These are phyloP conservation scores for Jacana jacana DNA, from an alignment of 2,113 vertebrate genomes.

Conservation along the genomic window DNA sequence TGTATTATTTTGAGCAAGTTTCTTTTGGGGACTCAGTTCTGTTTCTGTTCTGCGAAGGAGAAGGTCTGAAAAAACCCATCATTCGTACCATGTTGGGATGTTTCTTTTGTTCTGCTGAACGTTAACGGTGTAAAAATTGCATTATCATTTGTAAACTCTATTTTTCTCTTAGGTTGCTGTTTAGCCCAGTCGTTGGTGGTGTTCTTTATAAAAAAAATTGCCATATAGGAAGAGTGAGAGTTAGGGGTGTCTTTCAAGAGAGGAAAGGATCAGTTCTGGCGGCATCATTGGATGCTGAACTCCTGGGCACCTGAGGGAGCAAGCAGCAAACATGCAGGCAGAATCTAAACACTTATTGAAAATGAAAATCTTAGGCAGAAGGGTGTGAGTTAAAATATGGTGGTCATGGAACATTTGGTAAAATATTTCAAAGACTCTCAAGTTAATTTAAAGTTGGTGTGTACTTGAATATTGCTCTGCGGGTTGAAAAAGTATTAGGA, in stretches of 20 bases:
- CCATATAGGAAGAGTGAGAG: background rate
- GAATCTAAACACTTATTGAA: background rate
- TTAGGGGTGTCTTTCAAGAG: background rate
- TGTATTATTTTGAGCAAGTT: background rate
- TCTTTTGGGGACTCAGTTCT: background rate
- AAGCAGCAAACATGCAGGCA: background rate
- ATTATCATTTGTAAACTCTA: background rate
- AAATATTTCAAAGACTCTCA: background rate
- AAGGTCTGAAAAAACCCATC: background rate
- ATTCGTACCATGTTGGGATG: background rate
- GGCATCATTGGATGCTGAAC: background rate
- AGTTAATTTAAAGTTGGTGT: background rate
- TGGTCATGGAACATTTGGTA: background rate
- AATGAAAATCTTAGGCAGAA: background rate
- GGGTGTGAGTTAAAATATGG: background rate
- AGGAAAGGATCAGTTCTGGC: background rate
- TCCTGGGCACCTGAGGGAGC: background rate
- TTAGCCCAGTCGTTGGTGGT: background rate
- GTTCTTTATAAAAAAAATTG: background rate
- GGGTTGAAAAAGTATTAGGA: background rate
- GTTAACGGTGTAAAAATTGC: background rate
- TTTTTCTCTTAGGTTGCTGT: background rate
- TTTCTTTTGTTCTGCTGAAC: background rate
- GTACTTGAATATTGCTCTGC: background rate
- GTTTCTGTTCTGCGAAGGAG: background rate